Percentiles rank a stretch among this genome's conserved stretches.
These are phyloP conservation scores for Conus canariensis DNA, from an alignment of 2,888 invertebrate genomes.

Conservation along the genomic window DNA sequence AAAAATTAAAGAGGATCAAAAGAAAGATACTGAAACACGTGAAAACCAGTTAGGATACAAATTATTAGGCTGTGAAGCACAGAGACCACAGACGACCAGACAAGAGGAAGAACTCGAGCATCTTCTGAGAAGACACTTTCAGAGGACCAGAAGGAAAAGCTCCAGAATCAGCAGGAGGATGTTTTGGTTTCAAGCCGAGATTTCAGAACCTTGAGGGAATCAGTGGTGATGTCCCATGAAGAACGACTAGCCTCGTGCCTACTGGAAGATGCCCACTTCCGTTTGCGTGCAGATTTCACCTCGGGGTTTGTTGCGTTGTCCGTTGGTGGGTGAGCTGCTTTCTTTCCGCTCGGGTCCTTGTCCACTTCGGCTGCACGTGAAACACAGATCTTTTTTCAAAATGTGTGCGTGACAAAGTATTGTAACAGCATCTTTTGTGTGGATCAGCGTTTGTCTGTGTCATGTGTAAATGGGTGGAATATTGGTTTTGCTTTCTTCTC, in stretches of 20 bases:
- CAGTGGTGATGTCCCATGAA: constrained; percentile 74
- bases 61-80: too few species aligned
- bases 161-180: background rate
- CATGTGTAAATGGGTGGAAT: too few species aligned
- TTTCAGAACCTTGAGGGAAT: constrained; percentile 74
- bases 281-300: constrained; percentile 59
- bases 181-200: background rate
- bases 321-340: constrained; percentile 16
- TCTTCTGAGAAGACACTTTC: too few species aligned
- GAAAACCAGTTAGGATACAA: too few species aligned
- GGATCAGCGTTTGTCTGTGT: too few species aligned
- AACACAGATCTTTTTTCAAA: too few species aligned
- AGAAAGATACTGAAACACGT: background rate
- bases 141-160: background rate
- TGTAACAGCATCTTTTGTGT: too few species aligned
- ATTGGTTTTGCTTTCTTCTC: too few species aligned
- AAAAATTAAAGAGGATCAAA: background rate
- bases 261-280: constrained; percentile 75
- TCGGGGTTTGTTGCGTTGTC: constrained; percentile 44
- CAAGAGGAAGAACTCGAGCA: too few species aligned
- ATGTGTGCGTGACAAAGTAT: too few species aligned
- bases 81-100: too few species aligned
- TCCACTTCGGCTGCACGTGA: background rate
- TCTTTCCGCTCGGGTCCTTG: background rate
- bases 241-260: constrained; percentile 61